phyloP scores from a whole-genome alignment of 2,888 invertebrate species.

The Siphlonurus alternatus region DNA sequence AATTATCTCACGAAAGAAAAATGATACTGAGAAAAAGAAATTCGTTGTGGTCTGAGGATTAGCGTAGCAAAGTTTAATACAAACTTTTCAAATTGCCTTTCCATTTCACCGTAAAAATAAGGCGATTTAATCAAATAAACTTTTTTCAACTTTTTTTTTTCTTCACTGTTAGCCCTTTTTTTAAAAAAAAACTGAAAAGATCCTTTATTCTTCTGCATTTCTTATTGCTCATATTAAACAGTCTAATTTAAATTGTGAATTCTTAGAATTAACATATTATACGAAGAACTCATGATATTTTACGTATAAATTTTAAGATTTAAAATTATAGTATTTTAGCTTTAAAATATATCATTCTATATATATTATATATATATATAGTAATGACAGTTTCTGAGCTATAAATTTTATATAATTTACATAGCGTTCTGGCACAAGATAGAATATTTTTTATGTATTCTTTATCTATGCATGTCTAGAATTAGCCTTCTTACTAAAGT shows the following conservation, averaged over 20 bases:
- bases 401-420: too few relatives aligned
- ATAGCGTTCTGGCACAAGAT: too few relatives aligned
- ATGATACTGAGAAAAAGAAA: neutral
- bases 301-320: neutral
- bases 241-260: neutral
- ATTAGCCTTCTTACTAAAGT: too few relatives aligned
- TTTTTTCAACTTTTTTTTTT: neutral
- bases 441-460: too few relatives aligned
- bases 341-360: too few relatives aligned
- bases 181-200: neutral
- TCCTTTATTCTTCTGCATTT: neutral
- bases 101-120: neutral
- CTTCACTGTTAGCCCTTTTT: neutral
- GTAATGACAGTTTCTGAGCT: too few relatives aligned
- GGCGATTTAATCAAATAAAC: conserved; percentile 3
- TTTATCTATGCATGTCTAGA: too few relatives aligned
- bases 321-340: neutral
- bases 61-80: neutral
- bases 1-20: conserved; percentile 1
- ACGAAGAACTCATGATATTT: neutral
- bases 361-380: too few relatives aligned
- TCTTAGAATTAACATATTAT: neutral
- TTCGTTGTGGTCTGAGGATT: neutral
- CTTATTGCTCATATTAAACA: neutral
- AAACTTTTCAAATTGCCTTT: conserved; percentile 3